Evolutionary conservation across 2,888 invertebrate genomes (phyloP).

Genomic region (Brenthis ino): DNA sequence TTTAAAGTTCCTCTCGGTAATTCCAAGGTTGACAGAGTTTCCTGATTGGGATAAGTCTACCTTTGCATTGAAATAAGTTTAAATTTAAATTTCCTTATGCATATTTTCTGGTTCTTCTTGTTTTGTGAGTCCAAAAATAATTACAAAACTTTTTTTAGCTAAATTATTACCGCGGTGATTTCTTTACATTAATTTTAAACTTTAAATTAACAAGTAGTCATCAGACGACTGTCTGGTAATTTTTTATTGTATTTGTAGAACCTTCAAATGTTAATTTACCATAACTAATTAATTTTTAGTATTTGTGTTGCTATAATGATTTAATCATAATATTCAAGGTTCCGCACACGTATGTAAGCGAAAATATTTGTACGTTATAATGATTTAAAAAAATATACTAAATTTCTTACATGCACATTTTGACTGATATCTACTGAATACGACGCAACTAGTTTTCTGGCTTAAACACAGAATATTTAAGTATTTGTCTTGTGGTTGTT

Average conservation of each 20-base stretch:
- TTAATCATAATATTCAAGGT: background rate
- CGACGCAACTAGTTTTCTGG: conserved; percentile 27
- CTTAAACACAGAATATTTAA: conserved; percentile 38
- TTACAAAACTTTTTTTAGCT: too few species aligned
- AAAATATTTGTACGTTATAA: background rate
- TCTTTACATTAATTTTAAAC: too few species aligned
- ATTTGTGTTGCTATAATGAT: background rate
- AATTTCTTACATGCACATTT: background rate
- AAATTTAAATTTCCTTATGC: too few species aligned
- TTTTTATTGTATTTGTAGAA: background rate
- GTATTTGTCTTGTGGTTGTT: conserved; percentile 38
- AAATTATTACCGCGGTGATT: too few species aligned
- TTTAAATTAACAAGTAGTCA: too few species aligned
- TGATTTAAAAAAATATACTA: background rate
- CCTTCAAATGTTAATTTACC: background rate
- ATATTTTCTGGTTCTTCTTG: too few species aligned
- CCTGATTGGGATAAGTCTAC: too few species aligned
- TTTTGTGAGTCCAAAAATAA: too few species aligned
- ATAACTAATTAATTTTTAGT: background rate
- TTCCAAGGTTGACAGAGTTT: too few species aligned
- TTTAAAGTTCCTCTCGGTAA: too few species aligned
- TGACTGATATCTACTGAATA: conserved; percentile 26
- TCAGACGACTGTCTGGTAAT: too few species aligned
- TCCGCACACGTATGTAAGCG: background rate
- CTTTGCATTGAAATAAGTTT: too few species aligned